Conservation (phyloP, 2,888 invertebrate genomes). For the Andrena hattorfiana region DNA sequence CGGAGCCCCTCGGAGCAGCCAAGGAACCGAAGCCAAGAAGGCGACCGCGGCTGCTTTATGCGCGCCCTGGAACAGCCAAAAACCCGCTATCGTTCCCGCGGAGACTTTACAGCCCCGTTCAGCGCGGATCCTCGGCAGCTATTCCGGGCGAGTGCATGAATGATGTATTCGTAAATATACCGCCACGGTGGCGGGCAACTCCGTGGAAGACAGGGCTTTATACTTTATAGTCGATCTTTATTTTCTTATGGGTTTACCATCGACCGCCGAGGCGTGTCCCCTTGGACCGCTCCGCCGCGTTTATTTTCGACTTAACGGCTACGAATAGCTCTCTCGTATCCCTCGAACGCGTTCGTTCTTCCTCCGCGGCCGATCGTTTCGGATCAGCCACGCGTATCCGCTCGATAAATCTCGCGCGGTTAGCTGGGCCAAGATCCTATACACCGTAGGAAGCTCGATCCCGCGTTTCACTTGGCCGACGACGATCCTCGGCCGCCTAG, state of each 20-base stretch:
- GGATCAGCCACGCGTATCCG: neutral
- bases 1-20: conserved; percentile 12
- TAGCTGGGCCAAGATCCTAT: neutral
- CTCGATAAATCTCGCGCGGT: neutral
- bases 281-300: neutral
- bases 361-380: neutral
- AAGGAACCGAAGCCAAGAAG: conserved; percentile 40
- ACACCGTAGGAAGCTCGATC: neutral
- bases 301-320: conserved; percentile 14
- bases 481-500: no score
- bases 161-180: conserved; percentile 48
- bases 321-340: neutral
- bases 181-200: no score
- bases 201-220: conserved; percentile 18
- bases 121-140: conserved; percentile 18
- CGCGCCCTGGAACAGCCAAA: conserved; percentile 26
- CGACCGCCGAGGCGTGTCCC: conserved; percentile 12
- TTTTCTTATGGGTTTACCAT: conserved; percentile 15
- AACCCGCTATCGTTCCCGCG: conserved; percentile 10
- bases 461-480: neutral
- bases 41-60: conserved; percentile 19
- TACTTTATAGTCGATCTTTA: conserved; percentile 29
- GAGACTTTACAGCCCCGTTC: conserved; percentile 13
- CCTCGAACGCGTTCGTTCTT: neutral
- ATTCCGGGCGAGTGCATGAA: conserved; percentile 27